Evolutionary conservation across 2,113 vertebrate species (phyloP).

Genomic region (Psettodes erumei): DNA sequence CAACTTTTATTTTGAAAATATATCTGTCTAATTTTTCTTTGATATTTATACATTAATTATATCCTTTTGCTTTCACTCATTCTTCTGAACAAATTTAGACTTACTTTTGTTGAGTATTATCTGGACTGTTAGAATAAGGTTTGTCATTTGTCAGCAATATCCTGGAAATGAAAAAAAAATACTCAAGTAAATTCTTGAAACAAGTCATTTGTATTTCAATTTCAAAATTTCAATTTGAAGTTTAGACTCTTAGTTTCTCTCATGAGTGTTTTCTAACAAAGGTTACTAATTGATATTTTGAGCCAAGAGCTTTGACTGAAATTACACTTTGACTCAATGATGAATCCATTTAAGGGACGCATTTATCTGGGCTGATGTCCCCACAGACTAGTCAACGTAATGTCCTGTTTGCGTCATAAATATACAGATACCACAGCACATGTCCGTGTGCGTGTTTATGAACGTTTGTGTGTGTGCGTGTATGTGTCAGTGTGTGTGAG

Average conservation of each 20-base stretch:
- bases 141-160: neutral
- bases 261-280: neutral
- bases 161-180: neutral
- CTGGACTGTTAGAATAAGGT: too few species aligned
- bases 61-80: too few species aligned
- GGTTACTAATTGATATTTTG: neutral
- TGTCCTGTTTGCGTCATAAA: too few species aligned
- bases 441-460: too few species aligned
- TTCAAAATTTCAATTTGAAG: too few species aligned
- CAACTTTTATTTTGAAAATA: too few species aligned
- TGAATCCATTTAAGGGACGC: neutral
- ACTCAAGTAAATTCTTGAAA: neutral
- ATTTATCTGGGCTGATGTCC: constrained; percentile 18
- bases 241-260: neutral
- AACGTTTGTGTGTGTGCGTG: neutral
- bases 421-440: too few species aligned
- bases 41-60: too few species aligned
- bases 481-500: constrained; percentile 1
- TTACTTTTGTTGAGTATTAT: too few species aligned
- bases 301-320: neutral
- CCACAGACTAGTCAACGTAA: constrained; percentile 36
- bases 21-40: too few species aligned
- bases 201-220: neutral
- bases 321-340: too few species aligned
- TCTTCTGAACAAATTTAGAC: too few species aligned